Percentiles rank a stretch among this genome's conserved stretches.
These are phyloP conservation scores for Cylloceria caligata DNA, from an alignment of 2,888 invertebrate species.

Conservation along the genomic window DNA sequence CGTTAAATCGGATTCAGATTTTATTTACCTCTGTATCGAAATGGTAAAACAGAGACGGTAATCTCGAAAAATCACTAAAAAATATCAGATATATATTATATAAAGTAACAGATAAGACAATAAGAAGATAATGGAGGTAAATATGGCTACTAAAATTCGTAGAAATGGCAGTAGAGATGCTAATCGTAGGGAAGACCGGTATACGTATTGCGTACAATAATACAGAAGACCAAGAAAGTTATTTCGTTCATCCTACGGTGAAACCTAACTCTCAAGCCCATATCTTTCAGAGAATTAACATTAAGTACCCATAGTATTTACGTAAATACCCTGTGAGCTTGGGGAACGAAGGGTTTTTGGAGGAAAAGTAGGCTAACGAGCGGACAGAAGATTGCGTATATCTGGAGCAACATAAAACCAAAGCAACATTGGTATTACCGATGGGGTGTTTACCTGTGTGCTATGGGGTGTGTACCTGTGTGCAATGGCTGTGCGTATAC, in stretches of 20 bases:
- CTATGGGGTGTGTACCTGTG: conserved; percentile 8
- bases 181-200: neutral
- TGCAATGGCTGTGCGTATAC: neutral
- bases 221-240: conserved; percentile 13
- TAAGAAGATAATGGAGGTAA: neutral
- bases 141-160: neutral
- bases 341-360: conserved; percentile 53
- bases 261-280: conserved; percentile 2
- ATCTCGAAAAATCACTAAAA: too few species aligned
- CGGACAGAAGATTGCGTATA: conserved; percentile 56
- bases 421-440: conserved; percentile 4
- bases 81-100: too few species aligned
- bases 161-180: neutral
- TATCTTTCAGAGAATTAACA: conserved; percentile 48
- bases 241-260: conserved; percentile 19
- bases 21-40: too few species aligned
- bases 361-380: conserved; percentile 50
- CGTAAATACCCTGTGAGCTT: conserved; percentile 10
- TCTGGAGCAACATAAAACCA: conserved; percentile 48
- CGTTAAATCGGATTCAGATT: too few species aligned
- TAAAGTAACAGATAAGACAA: neutral
- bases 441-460: conserved; percentile 13
- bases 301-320: conserved; percentile 40
- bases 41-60: too few species aligned
- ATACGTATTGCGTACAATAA: neutral